Percentiles rank a stretch among this genome's conserved stretches.
Evolutionary conservation across 2,797 vertebrate species (phyloP).

Genomic region (Hemitrygon akajei): DNA sequence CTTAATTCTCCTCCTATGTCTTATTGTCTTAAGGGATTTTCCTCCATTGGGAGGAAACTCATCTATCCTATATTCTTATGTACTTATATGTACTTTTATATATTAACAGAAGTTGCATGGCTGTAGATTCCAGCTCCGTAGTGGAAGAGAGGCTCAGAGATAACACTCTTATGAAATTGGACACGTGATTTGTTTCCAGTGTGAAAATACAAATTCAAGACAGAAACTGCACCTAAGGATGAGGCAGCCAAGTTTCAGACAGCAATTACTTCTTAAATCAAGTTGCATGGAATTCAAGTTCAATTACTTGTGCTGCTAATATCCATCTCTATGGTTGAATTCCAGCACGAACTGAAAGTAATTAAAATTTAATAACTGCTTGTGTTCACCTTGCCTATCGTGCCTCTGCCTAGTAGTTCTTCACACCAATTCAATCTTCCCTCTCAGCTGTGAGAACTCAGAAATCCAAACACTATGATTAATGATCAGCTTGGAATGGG

Average conservation of each 20-base stretch:
- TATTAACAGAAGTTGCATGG: background rate
- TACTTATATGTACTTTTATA: background rate
- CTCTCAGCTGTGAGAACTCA: background rate
- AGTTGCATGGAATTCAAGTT: background rate
- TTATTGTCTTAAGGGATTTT: background rate
- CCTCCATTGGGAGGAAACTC: background rate
- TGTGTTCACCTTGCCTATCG: background rate
- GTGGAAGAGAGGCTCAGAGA: background rate
- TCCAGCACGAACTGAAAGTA: slow-evolving; percentile 24
- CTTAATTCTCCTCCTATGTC: too few relatives aligned
- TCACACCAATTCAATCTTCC: background rate
- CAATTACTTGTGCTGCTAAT: background rate
- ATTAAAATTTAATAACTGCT: background rate
- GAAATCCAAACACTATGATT: background rate
- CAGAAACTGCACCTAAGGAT: background rate
- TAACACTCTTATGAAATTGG: background rate
- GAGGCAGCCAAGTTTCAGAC: background rate
- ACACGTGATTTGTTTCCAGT: background rate
- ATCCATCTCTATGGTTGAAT: background rate
- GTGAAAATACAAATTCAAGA: background rate
- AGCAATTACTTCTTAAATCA: background rate
- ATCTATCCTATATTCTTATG: background rate
- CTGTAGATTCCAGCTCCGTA: background rate
- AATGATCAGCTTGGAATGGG: background rate
- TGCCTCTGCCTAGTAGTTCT: background rate